A percentile compares a stretch with the other conserved stretches of the same genome.
Evolutionary conservation across 2,888 invertebrate species (phyloP).

Genomic region (Eueremaeus valkanovi): DNA sequence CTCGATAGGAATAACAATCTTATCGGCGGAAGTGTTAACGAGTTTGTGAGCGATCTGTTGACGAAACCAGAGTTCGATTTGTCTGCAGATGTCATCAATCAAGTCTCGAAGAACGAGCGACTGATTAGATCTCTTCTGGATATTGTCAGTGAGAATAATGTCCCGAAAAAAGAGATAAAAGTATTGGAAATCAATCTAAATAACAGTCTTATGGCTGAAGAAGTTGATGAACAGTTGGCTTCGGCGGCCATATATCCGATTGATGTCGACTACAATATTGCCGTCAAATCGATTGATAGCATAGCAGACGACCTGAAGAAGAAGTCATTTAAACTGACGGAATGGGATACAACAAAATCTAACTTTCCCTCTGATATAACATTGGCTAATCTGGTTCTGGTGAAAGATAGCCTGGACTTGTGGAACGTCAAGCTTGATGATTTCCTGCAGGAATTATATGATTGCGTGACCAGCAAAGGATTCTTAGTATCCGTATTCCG

Average conservation of each 20-base stretch:
- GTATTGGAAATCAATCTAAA: conserved; percentile 61
- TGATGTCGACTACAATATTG: conserved; percentile 30
- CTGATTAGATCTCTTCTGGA: conserved; percentile 57
- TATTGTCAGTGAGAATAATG: conserved; percentile 70
- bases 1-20: conserved; percentile 42
- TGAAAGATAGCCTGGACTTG: background rate
- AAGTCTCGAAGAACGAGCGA: conserved; percentile 31
- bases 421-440: background rate
- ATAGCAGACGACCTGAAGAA: background rate
- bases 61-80: conserved; percentile 12
- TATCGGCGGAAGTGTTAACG: background rate
- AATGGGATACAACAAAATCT: conserved; percentile 13
- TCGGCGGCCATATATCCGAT: conserved; percentile 29
- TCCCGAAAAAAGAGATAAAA: conserved; percentile 64
- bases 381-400: conserved; percentile 3
- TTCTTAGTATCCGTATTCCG: background rate
- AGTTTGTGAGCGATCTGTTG: background rate
- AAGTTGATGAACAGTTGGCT: conserved; percentile 28
- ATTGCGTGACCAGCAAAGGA: background rate
- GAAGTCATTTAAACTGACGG: conserved; percentile 12
- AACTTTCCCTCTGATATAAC: conserved; percentile 24
- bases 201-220: background rate
- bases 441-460: background rate
- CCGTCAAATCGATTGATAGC: background rate
- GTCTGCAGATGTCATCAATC: conserved; percentile 32